Base-by-base conservation (phyloP, 2,888 invertebrate species). In the Campopleginae sp. region DNA sequence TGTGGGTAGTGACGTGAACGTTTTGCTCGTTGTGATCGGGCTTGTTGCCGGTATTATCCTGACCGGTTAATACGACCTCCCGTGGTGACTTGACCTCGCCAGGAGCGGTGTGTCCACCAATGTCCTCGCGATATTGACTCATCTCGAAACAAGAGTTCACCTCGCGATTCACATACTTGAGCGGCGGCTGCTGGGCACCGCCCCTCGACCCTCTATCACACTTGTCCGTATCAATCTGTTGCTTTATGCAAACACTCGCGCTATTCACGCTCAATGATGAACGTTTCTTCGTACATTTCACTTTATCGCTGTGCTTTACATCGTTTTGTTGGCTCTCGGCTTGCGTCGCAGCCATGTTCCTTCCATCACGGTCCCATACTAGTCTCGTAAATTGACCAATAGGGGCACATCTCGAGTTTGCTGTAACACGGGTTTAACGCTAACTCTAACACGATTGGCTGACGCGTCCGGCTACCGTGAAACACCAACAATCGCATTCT, bases 281-380 rank as follows among this genome's bases (percentile, higher is more conserved):
- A 90, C 92, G 94, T 95, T 96, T 96, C 95, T 96, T 95, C 89
- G 89, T 90, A 90, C 89, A 90, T 91, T 90, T 90, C 88, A 88
- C 87, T 82, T 86, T 87, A 89, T 92, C 92, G 90, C 90, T 92
- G 88, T 90, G 89, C 90, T 93, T 93, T 90, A 93, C 93, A 95
- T 96, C 96, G 95, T 96, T 96, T 95, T 96, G 96, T 95, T 96
- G 96, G 95, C 96, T 96, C 95, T 96, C 96, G 95, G 96, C 96
- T 96, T 96, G 96, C 96, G 96, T 96, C 95, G 97, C 96, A 96
- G 97, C 97, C 97, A 97, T 97, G 96, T 96, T 96, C 48, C 92
- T 91, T 89, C 90, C 91, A 91, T 91, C 92, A 92, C 91, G 91
- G 90, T 90, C 90, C 91, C 91, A 92, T 91, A 91, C 89, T 89